A percentile compares a stretch with the other conserved stretches of the same genome.
Evolutionary conservation across 2,888 invertebrate genomes (phyloP).

Genomic region (Hydropsyche betteni): DNA sequence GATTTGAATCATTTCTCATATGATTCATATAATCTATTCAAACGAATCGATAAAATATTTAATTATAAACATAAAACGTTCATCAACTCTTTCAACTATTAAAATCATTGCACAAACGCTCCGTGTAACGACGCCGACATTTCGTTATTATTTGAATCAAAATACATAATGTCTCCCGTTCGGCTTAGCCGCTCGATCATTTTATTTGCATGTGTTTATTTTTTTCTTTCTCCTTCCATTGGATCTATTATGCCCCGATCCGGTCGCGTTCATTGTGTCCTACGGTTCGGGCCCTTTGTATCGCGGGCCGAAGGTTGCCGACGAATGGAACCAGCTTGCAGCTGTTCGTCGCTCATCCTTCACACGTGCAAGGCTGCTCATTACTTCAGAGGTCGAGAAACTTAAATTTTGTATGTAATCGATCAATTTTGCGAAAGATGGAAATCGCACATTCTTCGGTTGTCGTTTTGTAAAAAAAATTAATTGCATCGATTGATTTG

Average conservation of each 20-base stretch:
- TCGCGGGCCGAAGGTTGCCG: constrained; percentile 45
- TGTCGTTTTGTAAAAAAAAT: too few relatives aligned
- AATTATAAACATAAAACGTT: too few relatives aligned
- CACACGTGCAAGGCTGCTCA: constrained; percentile 52
- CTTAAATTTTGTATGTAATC: too few relatives aligned
- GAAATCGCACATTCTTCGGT: too few relatives aligned
- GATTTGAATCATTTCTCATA: too few relatives aligned
- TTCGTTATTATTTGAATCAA: constrained; percentile 5
- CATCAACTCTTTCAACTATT: too few relatives aligned
- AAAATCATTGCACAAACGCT: background rate
- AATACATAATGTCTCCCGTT: background rate
- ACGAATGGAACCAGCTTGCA: constrained; percentile 42
- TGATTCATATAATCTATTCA: too few relatives aligned
- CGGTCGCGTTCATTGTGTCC: constrained; percentile 35
- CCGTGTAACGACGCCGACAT: background rate
- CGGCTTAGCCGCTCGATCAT: constrained; percentile 4
- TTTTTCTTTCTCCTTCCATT: constrained; percentile 18
- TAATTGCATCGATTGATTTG: too few relatives aligned
- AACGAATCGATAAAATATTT: too few relatives aligned
- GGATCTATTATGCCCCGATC: constrained; percentile 39
- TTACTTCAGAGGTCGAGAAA: constrained; percentile 23
- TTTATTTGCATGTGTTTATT: constrained; percentile 33
- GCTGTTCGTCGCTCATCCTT: constrained; percentile 56
- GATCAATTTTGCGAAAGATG: too few relatives aligned
- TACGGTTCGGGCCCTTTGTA: constrained; percentile 38